Evolutionary conservation across 2,113 vertebrate genomes (phyloP).

Genomic region (Strix uralensis): DNA sequence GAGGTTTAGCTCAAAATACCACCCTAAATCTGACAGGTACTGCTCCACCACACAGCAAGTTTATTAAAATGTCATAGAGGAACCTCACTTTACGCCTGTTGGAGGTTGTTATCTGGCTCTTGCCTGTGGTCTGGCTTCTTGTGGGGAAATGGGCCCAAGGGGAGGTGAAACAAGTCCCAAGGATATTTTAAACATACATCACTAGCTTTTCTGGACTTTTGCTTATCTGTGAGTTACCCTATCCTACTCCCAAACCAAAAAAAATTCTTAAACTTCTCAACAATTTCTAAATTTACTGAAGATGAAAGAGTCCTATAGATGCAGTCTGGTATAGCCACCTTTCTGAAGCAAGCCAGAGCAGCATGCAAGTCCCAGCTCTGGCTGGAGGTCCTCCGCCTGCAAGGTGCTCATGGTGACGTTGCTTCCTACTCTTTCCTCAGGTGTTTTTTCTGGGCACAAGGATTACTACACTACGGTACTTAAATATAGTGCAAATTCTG

Average conservation of each 20-base stretch:
- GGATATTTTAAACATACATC: neutral
- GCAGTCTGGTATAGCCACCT: neutral
- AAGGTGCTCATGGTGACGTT: fast-evolving
- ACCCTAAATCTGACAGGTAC: neutral
- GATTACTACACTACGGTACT: neutral
- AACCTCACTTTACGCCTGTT: neutral
- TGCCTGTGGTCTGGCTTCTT: neutral
- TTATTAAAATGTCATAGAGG: neutral
- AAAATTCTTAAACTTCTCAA: neutral
- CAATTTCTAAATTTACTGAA: neutral
- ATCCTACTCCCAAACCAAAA: no score
- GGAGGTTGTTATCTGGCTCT: neutral
- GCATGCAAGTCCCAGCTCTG: no score
- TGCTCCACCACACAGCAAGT: neutral
- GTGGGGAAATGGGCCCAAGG: neutral
- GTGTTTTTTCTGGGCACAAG: neutral
- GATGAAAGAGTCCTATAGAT: neutral
- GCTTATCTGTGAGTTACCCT: neutral
- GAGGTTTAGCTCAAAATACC: neutral
- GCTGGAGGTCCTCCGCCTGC: neutral
- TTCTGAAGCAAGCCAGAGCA: neutral
- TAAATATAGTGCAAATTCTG: neutral
- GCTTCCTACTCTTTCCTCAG: neutral
- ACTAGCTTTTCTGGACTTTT: neutral
- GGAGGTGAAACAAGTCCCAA: neutral